Percentiles rank a stretch among this genome's conserved stretches.
Evolutionary conservation across 2,888 invertebrate species (phyloP).

Genomic region (Sinhomidia bicolor): DNA sequence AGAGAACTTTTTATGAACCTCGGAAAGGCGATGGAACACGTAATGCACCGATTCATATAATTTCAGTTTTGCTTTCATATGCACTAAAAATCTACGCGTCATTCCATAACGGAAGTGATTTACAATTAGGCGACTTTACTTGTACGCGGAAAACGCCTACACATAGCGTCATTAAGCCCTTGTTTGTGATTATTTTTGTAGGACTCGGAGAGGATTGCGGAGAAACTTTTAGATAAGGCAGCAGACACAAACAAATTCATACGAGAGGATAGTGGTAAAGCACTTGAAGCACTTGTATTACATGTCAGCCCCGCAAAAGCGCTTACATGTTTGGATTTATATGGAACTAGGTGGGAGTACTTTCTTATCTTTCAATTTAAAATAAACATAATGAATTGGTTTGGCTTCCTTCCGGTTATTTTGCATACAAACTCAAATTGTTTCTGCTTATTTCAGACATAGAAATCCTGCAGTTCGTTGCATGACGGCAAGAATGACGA

Average conservation of each 20-base stretch:
- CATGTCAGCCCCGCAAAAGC: conserved; percentile 88
- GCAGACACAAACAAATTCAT: conserved; percentile 97
- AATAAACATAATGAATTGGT: not conserved
- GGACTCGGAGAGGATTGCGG: conserved; percentile 93
- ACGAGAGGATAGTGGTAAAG: conserved; percentile 92
- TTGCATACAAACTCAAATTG: not conserved
- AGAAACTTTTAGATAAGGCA: conserved; percentile 91
- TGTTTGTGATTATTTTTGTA: conserved; percentile 54
- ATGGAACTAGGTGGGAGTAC: conserved; percentile 85
- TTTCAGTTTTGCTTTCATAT: conserved; percentile 48
- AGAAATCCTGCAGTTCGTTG: conserved; percentile 94
- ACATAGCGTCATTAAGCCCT: conserved; percentile 16
- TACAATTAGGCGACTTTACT: conserved; percentile 55
- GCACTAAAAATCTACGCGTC: conserved; percentile 44
- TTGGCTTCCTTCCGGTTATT: not conserved
- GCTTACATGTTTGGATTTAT: conserved; percentile 86
- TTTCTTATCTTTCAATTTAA: conserved; percentile 31
- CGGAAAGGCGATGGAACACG: conserved; percentile 84
- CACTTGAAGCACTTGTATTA: conserved; percentile 91
- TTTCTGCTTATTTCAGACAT: conserved; percentile 84
- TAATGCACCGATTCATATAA: conserved; percentile 82
- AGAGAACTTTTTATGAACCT: conserved; percentile 88
- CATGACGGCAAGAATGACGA: conserved; percentile 90
- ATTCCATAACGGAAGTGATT: conserved; percentile 48
- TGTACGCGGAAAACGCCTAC: conserved; percentile 37